Percentiles rank a stretch among this genome's conserved stretches.
Evolutionary conservation across 2,113 vertebrate species (phyloP).

Genomic region (Orycteropus afer): DNA sequence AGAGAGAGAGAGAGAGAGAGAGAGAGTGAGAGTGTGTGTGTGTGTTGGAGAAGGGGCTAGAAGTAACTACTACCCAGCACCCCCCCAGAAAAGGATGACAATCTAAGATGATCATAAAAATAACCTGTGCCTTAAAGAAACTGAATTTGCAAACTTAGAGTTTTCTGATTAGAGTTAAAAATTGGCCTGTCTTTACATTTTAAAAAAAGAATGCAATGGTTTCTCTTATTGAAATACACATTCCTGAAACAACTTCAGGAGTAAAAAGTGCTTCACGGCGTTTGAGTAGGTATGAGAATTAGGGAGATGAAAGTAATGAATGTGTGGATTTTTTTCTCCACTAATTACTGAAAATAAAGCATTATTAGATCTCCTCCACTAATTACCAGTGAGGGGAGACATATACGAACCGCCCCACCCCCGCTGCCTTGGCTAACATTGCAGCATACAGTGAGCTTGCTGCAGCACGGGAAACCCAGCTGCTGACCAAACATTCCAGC

Average conservation of each 20-base stretch:
- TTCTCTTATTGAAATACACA: background rate
- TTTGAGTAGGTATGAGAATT: background rate
- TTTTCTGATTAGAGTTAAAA: background rate
- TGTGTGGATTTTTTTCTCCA: background rate
- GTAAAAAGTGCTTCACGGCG: background rate
- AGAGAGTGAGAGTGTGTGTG: too few relatives aligned
- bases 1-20: too few relatives aligned
- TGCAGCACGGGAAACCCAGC: too few relatives aligned
- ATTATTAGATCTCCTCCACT: background rate
- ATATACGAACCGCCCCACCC: background rate
- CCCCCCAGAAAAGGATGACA: background rate
- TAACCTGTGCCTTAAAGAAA: background rate
- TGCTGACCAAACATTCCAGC: too few relatives aligned
- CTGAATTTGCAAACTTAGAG: background rate
- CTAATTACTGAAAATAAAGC: background rate
- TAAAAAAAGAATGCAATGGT: background rate
- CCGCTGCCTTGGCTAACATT: background rate
- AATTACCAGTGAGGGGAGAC: background rate
- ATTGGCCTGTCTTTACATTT: background rate
- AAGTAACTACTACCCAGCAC: background rate
- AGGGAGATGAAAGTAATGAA: background rate
- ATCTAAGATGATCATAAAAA: background rate
- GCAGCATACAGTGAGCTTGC: too few relatives aligned
- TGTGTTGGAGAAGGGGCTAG: background rate
- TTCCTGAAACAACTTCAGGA: background rate